A percentile compares a stretch with the other conserved stretches of the same genome.
These are phyloP conservation scores for Dolichopus griseipennis DNA, from an alignment of 2,888 invertebrate species.

Conservation along the genomic window DNA sequence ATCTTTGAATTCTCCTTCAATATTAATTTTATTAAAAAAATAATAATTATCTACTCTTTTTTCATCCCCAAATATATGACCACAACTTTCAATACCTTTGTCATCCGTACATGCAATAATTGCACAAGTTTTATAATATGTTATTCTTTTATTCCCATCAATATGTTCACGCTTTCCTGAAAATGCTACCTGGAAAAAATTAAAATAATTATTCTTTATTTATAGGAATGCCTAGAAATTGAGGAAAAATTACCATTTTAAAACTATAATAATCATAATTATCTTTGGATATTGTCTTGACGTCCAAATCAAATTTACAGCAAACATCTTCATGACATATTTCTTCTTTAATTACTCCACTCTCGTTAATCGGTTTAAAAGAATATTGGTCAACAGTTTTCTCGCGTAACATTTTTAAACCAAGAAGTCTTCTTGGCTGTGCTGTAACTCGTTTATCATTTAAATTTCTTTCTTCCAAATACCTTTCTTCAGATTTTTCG, in stretches of 20 bases:
- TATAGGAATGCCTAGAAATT: too few species aligned
- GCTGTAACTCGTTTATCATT: neutral
- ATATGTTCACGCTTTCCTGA: constrained; percentile 33
- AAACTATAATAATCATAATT: constrained; percentile 9
- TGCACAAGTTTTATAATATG: constrained; percentile 42
- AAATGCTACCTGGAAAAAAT: constrained; percentile 35
- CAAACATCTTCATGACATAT: constrained; percentile 36
- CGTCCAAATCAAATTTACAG: constrained; percentile 31
- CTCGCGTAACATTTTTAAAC: neutral
- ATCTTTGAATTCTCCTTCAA: constrained; percentile 29
- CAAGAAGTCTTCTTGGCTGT: neutral
- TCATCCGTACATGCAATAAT: constrained; percentile 44
- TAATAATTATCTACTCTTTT: constrained; percentile 25
- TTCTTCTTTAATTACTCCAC: neutral
- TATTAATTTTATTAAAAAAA: constrained; percentile 30
- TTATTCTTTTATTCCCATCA: constrained; percentile 40
- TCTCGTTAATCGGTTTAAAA: neutral
- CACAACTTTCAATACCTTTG: constrained; percentile 39
- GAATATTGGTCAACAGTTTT: neutral
- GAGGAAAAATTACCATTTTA: constrained; percentile 11
- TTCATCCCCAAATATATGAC: constrained; percentile 27
- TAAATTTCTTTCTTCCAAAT: neutral
- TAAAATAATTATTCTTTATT: constrained; percentile 25
- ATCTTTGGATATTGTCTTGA: constrained; percentile 12
- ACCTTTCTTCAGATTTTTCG: neutral